A percentile compares a stretch with the other conserved stretches of the same genome.
Conservation (phyloP, 2,797 vertebrate species). For the Myotis myotis region DNA sequence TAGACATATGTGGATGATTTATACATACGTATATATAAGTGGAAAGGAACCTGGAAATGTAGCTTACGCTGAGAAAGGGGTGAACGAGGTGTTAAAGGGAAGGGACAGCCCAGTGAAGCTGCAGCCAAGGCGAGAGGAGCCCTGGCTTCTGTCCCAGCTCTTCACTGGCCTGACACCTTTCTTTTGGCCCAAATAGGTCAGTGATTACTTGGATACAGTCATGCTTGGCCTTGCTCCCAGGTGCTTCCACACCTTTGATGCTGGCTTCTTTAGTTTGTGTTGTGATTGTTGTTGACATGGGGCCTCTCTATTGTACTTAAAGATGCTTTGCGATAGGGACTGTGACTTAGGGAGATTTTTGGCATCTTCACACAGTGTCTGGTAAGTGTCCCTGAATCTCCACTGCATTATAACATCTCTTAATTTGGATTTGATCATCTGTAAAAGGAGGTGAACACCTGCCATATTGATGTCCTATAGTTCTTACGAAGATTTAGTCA, state of each 20-base stretch:
- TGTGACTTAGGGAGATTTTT: not conserved
- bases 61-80: not conserved
- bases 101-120: not conserved
- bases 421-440: not conserved
- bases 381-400: not conserved
- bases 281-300: not conserved
- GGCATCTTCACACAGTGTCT: not conserved
- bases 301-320: not conserved
- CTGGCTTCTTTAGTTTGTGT: not conserved
- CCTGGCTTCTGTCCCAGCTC: not conserved
- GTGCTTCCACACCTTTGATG: not conserved
- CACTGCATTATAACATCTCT: not conserved
- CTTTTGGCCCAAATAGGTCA: constrained; percentile 6
- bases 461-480: not conserved
- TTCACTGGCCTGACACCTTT: not conserved
- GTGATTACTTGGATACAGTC: not conserved
- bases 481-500: not conserved
- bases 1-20: not conserved
- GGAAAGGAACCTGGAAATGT: not conserved
- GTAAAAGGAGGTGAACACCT: not conserved
- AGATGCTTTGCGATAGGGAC: not conserved
- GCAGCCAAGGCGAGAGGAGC: not conserved
- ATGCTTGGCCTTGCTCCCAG: not conserved
- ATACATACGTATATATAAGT: not conserved
- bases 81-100: not conserved